Conservation (phyloP, 2,113 vertebrate species). For the Atlantisia rogersi region DNA sequence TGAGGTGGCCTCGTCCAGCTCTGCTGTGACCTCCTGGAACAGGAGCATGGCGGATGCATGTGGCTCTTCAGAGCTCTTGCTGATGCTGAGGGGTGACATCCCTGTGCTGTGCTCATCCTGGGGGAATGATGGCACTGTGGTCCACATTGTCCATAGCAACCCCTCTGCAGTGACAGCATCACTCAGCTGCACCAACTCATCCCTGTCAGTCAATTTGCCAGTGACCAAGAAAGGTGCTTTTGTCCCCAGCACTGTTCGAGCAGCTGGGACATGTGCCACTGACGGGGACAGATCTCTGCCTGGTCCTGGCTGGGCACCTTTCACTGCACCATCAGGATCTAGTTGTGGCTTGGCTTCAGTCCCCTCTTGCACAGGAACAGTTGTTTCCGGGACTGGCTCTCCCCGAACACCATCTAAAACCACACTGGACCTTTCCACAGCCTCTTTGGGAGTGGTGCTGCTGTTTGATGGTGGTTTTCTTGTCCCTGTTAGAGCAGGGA, state of each 20-base stretch:
- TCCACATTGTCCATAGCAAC: fast-evolving
- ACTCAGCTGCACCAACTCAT: background rate
- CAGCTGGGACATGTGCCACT: fast-evolving
- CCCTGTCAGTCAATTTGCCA: background rate
- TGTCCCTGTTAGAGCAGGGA: background rate
- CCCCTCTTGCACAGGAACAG: background rate
- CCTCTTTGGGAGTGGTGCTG: background rate
- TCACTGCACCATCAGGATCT: background rate
- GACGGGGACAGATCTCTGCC: fast-evolving
- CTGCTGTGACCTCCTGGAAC: background rate
- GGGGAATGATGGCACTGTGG: background rate
- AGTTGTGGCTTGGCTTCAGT: fast-evolving
- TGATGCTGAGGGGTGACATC: background rate
- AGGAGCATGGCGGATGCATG: fast-evolving
- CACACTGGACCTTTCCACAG: background rate
- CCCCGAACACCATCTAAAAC: background rate
- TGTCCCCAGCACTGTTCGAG: background rate
- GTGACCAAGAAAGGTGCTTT: background rate
- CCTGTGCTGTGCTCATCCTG: background rate
- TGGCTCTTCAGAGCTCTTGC: background rate
- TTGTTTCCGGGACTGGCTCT: background rate
- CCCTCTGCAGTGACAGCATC: fast-evolving
- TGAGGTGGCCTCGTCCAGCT: background rate
- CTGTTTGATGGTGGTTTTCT: background rate
- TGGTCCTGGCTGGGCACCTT: background rate